phyloP scores from a whole-genome alignment of 2,888 invertebrate species.

The Lysandra bellargus region DNA sequence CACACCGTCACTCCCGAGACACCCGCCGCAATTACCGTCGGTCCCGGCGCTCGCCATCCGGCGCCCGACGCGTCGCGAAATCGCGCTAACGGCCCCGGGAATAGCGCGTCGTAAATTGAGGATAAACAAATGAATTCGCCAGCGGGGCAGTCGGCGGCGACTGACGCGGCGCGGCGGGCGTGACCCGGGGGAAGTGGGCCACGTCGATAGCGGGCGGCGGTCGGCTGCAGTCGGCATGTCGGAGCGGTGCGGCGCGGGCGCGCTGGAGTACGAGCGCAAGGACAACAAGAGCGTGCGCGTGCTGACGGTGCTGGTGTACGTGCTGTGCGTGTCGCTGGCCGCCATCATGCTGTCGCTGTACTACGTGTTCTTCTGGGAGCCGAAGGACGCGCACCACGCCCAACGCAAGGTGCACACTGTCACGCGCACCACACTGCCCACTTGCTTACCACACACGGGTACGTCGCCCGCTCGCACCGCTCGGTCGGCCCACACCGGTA shows the following conservation, averaged over 20 bases:
- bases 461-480: constrained; percentile 69
- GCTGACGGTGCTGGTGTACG: constrained; percentile 95
- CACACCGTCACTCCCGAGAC: neutral
- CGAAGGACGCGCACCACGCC: constrained; percentile 80
- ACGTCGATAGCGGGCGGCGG: constrained; percentile 63
- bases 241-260: constrained; percentile 64
- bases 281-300: constrained; percentile 94
- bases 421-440: constrained; percentile 79
- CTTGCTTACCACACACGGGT: constrained; percentile 79
- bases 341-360: constrained; percentile 96
- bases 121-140: constrained; percentile 75
- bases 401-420: constrained; percentile 77
- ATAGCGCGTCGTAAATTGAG: constrained; percentile 77
- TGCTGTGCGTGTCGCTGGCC: constrained; percentile 95
- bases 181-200: constrained; percentile 75
- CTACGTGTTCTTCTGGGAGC: constrained; percentile 97
- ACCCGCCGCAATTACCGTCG: constrained; percentile 14
- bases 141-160: constrained; percentile 70
- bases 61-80: neutral
- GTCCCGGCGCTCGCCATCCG: neutral
- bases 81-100: constrained; percentile 62
- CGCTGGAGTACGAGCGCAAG: constrained; percentile 89
- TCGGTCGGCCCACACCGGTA: neutral
- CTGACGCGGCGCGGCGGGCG: constrained; percentile 49
- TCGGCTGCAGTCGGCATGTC: constrained; percentile 68